phyloP scores from a whole-genome alignment of 2,113 vertebrate species.

The Petaurus breviceps region DNA sequence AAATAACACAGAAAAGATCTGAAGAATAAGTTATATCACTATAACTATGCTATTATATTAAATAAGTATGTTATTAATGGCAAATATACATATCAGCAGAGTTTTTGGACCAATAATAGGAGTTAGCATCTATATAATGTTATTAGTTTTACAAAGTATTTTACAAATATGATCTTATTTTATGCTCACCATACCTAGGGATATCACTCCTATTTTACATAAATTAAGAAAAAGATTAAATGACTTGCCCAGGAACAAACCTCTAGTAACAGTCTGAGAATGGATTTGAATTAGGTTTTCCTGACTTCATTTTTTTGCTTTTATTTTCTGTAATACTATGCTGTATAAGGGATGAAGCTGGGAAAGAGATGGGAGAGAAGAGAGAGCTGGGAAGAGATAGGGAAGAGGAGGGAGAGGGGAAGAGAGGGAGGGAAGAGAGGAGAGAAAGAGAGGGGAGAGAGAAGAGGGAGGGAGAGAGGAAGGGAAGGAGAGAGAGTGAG shows the following conservation, averaged over 20 bases:
- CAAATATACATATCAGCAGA: not conserved
- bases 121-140: not conserved
- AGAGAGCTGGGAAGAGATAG: not conserved
- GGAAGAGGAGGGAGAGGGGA: too few species aligned
- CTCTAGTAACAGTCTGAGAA: not conserved
- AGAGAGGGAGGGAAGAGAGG: too few species aligned
- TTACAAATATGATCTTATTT: not conserved
- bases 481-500: too few species aligned
- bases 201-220: not conserved
- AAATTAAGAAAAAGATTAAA: not conserved
- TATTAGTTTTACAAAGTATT: not conserved
- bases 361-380: not conserved
- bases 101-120: not conserved
- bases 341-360: not conserved
- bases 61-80: not conserved
- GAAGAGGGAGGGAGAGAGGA: too few species aligned
- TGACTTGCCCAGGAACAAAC: not conserved
- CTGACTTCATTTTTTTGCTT: not conserved
- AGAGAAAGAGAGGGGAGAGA: too few species aligned
- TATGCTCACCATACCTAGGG: not conserved
- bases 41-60: not conserved
- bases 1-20: not conserved
- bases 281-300: not conserved
- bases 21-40: not conserved
- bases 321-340: not conserved